Evolutionary conservation across 2,797 vertebrate genomes (phyloP), one percentile per base, ranked within the genome.

Genomic region (Molossus alvarezi): DNA sequence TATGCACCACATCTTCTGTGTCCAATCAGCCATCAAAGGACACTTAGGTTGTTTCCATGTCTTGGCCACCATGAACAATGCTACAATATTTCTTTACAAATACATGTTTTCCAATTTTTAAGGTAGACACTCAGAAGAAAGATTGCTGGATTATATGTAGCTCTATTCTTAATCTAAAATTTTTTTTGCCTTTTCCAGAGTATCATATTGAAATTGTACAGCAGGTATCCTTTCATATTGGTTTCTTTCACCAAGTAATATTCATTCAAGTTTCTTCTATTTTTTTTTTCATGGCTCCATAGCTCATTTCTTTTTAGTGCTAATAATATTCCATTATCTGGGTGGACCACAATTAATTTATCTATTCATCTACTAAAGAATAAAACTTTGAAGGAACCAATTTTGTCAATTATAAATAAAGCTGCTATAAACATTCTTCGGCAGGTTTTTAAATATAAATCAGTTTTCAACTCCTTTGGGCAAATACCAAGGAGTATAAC

Each of bases 351-450:
- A 48, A 23, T 79, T 55, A 48, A 41, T 53, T 62, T 55, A 87
- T 72, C 7, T 41, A 65, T 58, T 84, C 65, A 80, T 6, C 33
- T 51, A 60, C 17, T n/a, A 29, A 91, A 93, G 21, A 55, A 79
- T 48, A 77, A 55, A 77, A 33, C 29, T 77, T 55, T n/a, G 53
- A 76, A 33, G 51, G 18, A 77, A 55, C 51, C 29, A 33, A 23
- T 29, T 55, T 77, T 33, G 18, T 21, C n/a, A 62, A 53, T 25
- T 89, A 65, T 60, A 27, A 75, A 25, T 93, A 88, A 93, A 91
- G 27, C 51, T 64, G 53, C 62, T 41, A 14, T 51, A 65, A 72
- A 87, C 1, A 84, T 37, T 9, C 25, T 25, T 29, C 3, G 58
- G 20, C 3, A 83, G 2, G 21, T 60, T 83, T 60, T 55, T 65